phyloP scores from a whole-genome alignment of 2,113 vertebrate species.

The Halcyon senegalensis region DNA sequence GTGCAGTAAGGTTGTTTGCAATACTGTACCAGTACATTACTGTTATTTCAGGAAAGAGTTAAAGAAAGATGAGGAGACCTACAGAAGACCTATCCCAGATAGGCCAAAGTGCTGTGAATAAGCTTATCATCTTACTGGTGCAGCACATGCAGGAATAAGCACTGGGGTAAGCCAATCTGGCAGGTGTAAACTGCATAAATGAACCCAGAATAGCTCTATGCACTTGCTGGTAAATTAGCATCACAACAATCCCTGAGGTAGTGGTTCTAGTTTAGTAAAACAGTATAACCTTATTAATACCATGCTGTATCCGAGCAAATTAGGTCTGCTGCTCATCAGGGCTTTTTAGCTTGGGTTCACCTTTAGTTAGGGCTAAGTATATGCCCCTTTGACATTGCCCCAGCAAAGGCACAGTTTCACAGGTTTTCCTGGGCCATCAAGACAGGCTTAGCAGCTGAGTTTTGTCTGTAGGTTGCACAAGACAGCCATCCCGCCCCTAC shows the following conservation, averaged over 20 bases:
- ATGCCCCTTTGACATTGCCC: not conserved
- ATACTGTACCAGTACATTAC: not conserved
- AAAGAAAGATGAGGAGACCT: not conserved
- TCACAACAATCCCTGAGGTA: not conserved
- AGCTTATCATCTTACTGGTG: not conserved
- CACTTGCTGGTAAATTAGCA: not conserved
- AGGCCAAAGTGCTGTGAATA: not conserved
- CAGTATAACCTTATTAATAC: not conserved
- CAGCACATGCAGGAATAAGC: not conserved
- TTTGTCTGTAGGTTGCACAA: not conserved
- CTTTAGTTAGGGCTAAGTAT: not conserved
- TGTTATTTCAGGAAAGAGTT: not conserved
- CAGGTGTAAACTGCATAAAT: not conserved
- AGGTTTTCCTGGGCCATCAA: not conserved
- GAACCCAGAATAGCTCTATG: not conserved
- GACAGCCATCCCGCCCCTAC: not conserved
- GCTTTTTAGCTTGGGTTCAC: not conserved
- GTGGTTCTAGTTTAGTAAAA: not conserved
- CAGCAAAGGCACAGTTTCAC: not conserved
- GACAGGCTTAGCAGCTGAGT: not conserved
- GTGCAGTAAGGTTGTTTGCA: not conserved
- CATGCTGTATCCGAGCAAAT: not conserved
- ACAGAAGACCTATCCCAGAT: not conserved
- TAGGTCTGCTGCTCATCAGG: not conserved
- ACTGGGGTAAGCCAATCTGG: not conserved